Percentiles rank a stretch among this genome's conserved stretches.
Evolutionary conservation across 2,797 vertebrate species (phyloP).

Genomic region (Girardinus metallicus): DNA sequence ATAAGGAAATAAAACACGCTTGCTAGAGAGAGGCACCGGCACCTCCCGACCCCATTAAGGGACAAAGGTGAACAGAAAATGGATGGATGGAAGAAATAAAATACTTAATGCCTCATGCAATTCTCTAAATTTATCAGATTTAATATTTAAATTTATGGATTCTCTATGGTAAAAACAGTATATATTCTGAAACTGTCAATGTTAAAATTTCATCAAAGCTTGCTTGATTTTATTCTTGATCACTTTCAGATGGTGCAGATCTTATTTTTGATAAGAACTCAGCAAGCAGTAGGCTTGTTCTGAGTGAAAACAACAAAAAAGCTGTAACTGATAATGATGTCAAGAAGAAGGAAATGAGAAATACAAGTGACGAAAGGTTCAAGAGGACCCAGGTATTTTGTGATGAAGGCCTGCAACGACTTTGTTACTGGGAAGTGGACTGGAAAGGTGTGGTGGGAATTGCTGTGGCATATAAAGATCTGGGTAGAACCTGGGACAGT

Average conservation of each 20-base stretch:
- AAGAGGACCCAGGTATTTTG: slow-evolving; percentile 48
- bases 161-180: background rate
- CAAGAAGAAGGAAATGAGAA: background rate
- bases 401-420: background rate
- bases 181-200: background rate
- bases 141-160: background rate
- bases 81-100: no score
- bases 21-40: no score
- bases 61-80: no score
- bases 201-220: background rate
- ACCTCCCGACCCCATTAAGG: no score
- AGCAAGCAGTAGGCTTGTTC: slow-evolving; percentile 19
- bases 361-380: background rate
- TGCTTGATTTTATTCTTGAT: background rate
- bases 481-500: slow-evolving; percentile 6
- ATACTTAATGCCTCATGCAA: background rate
- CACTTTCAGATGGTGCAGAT: slow-evolving; percentile 36
- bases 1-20: no score
- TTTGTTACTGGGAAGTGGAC: slow-evolving; percentile 62
- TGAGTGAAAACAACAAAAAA: slow-evolving; percentile 18
- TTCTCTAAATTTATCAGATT: background rate
- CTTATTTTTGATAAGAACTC: slow-evolving; percentile 41
- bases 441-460: slow-evolving; percentile 13
- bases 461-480: slow-evolving; percentile 2
- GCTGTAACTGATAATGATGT: background rate